phyloP scores from a whole-genome alignment of 2,888 invertebrate genomes.

The Oxyteleia sp. region DNA sequence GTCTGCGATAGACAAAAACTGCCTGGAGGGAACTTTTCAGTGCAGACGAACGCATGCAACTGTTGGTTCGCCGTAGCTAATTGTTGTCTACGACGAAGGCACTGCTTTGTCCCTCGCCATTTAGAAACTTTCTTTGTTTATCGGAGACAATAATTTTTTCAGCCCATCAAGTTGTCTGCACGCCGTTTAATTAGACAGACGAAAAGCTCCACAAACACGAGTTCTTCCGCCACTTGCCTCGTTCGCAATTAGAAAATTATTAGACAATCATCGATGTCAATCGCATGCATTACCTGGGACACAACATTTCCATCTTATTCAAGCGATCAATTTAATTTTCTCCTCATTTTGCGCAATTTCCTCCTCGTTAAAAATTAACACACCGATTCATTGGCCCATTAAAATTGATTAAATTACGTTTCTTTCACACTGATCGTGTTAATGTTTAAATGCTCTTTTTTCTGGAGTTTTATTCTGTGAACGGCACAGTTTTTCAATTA shows the following conservation, averaged over 20 bases:
- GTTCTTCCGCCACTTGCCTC: constrained; percentile 13
- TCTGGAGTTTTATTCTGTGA: background rate
- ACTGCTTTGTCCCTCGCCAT: constrained; percentile 49
- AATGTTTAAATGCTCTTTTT: constrained; percentile 32
- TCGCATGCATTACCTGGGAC: constrained; percentile 17
- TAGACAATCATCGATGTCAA: constrained; percentile 12
- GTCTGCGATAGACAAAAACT: constrained; percentile 68
- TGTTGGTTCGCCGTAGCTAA: constrained; percentile 59
- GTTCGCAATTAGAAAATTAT: constrained; percentile 26
- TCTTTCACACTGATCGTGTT: constrained; percentile 7
- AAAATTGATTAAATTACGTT: constrained; percentile 40
- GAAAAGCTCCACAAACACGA: constrained; percentile 27
- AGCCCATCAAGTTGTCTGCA: constrained; percentile 60
- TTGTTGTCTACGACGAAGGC: constrained; percentile 67
- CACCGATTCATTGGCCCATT: constrained; percentile 22
- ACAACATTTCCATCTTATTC: background rate
- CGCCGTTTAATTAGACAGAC: constrained; percentile 61
- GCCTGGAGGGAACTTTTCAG: constrained; percentile 56
- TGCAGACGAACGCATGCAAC: constrained; percentile 54
- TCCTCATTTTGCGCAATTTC: constrained; percentile 23
- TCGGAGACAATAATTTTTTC: constrained; percentile 68
- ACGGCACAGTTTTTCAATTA: constrained; percentile 19
- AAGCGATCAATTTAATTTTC: constrained; percentile 20
- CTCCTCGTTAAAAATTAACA: constrained; percentile 32
- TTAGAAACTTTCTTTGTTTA: constrained; percentile 69